Percentiles rank a stretch among this genome's conserved stretches.
Conservation (phyloP, 2,797 vertebrate species). For the Tenualosa thibaudeaui region DNA sequence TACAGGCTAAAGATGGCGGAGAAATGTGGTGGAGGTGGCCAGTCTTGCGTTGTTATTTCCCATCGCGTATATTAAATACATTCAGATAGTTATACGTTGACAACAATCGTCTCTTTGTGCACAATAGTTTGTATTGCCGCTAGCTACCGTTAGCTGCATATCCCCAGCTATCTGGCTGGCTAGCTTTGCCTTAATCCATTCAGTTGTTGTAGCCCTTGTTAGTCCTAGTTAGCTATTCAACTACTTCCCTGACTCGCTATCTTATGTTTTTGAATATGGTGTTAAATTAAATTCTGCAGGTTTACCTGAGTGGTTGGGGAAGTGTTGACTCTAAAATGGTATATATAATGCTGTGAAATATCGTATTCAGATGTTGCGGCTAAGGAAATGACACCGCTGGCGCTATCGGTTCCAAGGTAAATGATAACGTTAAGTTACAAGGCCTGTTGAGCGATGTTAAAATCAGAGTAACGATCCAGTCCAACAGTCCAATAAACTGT, state of each 20-base stretch:
- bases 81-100: not conserved
- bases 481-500: not conserved
- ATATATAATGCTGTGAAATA: not conserved
- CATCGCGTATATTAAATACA: not conserved
- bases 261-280: not conserved
- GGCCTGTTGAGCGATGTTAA: not conserved
- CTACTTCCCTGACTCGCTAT: not conserved
- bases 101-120: not conserved
- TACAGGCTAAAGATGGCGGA: conserved; percentile 46
- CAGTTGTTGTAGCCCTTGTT: not conserved
- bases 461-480: not conserved
- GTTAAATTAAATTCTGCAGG: not conserved
- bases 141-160: not conserved
- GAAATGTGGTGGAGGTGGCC: not conserved
- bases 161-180: not conserved
- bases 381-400: conserved; percentile 10
- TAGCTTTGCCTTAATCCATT: conserved; percentile 12
- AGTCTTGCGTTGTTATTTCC: not conserved
- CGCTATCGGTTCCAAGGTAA: not conserved
- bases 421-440: not conserved
- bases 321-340: not conserved
- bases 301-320: not conserved
- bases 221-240: not conserved
- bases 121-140: not conserved
- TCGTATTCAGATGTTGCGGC: not conserved